These are phyloP conservation scores for Xyrauchen texanus DNA, from an alignment of 2,113 vertebrate genomes.

Conservation along the genomic window DNA sequence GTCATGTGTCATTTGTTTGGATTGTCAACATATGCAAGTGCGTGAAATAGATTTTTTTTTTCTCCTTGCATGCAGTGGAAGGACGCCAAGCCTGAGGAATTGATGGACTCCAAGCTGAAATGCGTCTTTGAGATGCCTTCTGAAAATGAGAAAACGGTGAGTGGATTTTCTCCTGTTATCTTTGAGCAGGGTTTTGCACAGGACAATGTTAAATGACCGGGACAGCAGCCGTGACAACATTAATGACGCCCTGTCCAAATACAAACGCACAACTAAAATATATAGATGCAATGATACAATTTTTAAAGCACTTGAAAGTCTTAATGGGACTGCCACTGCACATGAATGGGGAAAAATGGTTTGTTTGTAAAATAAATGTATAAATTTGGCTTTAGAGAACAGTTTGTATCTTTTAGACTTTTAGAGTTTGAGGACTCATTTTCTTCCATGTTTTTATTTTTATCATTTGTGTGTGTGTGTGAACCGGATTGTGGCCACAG, in stretches of 20 bases:
- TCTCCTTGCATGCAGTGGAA: conserved; percentile 84
- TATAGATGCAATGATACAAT: too few relatives aligned
- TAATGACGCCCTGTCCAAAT: too few relatives aligned
- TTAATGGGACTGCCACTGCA: too few relatives aligned
- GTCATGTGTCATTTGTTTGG: too few relatives aligned
- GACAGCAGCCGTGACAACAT: too few relatives aligned
- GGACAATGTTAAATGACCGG: neutral
- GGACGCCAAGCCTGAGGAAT: conserved; percentile 95
- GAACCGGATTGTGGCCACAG: conserved; percentile 68
- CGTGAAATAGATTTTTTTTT: neutral
- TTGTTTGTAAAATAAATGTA: neutral
- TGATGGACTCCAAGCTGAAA: conserved; percentile 99
- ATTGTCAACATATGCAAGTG: too few relatives aligned
- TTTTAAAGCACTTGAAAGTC: too few relatives aligned
- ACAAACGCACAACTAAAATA: too few relatives aligned
- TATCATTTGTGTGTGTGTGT: conserved; percentile 4
- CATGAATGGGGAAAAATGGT: too few relatives aligned
- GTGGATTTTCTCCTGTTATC: conserved; percentile 42
- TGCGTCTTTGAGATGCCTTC: conserved; percentile 96
- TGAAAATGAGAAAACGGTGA: conserved; percentile 95
- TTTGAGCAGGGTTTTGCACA: neutral
- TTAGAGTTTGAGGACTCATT: neutral
- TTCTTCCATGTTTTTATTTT: neutral
- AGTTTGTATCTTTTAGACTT: too few relatives aligned
- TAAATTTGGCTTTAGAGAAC: too few relatives aligned